Percentiles rank a stretch among this genome's conserved stretches.
Evolutionary conservation across 1,140 invertebrate species (phyloP).

Genomic region (Drosophila grimshawi): DNA sequence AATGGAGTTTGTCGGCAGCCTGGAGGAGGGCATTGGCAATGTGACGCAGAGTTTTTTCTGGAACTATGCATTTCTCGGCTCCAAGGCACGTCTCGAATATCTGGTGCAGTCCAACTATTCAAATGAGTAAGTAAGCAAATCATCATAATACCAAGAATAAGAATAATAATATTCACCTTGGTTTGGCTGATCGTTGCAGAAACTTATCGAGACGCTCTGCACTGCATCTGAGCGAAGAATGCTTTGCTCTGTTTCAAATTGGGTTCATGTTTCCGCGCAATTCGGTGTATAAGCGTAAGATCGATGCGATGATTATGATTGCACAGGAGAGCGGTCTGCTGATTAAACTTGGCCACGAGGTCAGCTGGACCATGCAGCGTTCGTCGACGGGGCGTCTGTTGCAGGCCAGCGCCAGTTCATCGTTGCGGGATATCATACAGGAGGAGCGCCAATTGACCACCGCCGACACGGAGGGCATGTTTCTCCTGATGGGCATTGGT

Average conservation of each 20-base stretch:
- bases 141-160: not conserved
- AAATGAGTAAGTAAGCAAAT: conserved; percentile 85
- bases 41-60: conserved; percentile 89
- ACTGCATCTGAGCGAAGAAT: conserved; percentile 89
- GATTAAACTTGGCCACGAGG: conserved; percentile 88
- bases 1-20: conserved; percentile 87
- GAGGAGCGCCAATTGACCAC: conserved; percentile 89
- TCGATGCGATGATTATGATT: conserved; percentile 86
- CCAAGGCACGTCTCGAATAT: conserved; percentile 88
- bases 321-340: conserved; percentile 88
- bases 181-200: conserved; percentile 42
- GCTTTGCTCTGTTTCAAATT: conserved; percentile 89
- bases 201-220: conserved; percentile 86
- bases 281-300: conserved; percentile 86
- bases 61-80: conserved; percentile 90
- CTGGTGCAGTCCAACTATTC: conserved; percentile 89
- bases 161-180: not conserved
- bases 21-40: conserved; percentile 88
- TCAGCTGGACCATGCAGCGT: conserved; percentile 89
- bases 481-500: conserved; percentile 89
- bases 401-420: conserved; percentile 83
- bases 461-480: conserved; percentile 92
- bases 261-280: conserved; percentile 87
- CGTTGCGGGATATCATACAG: conserved; percentile 78
- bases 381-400: conserved; percentile 86